Evolutionary conservation across 1,140 invertebrate species (phyloP).

Genomic region (Drosophila simulans): DNA sequence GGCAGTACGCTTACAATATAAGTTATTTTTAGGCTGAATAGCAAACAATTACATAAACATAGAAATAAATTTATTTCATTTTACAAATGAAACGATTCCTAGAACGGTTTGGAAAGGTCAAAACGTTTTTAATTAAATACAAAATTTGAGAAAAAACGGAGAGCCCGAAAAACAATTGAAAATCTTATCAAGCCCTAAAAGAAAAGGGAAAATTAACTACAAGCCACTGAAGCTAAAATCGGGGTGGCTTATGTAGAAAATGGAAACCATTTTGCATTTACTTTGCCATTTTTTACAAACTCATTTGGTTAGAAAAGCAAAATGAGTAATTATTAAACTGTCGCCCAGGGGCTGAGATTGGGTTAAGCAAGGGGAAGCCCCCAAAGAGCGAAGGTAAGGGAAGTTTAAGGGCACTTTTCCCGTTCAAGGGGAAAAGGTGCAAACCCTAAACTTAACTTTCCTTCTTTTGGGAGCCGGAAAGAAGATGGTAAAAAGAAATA

Average conservation of each 20-base stretch:
- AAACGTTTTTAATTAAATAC: constrained; percentile 23
- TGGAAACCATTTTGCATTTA: constrained; percentile 30
- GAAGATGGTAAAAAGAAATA: constrained; percentile 27
- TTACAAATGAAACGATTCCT: neutral
- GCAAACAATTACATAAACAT: neutral
- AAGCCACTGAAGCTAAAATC: constrained; percentile 16
- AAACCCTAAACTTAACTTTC: constrained; percentile 41
- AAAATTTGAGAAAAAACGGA: constrained; percentile 5
- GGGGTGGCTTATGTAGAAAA: constrained; percentile 20
- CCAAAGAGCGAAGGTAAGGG: constrained; percentile 21
- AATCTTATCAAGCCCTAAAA: constrained; percentile 27
- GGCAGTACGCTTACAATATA: neutral
- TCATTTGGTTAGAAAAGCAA: constrained; percentile 70
- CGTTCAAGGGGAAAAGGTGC: constrained; percentile 31
- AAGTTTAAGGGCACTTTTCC: constrained; percentile 35
- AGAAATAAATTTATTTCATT: neutral
- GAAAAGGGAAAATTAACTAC: constrained; percentile 37
- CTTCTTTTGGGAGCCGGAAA: neutral
- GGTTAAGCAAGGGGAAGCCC: constrained; percentile 16
- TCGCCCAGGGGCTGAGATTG: constrained; percentile 24
- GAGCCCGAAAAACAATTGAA: constrained; percentile 25
- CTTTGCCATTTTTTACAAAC: constrained; percentile 69
- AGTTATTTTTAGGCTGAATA: neutral
- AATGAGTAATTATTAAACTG: constrained; percentile 77
- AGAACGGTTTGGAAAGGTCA: constrained; percentile 1